phyloP scores from a whole-genome alignment of 2,797 vertebrate species.

The Esox lucius region DNA sequence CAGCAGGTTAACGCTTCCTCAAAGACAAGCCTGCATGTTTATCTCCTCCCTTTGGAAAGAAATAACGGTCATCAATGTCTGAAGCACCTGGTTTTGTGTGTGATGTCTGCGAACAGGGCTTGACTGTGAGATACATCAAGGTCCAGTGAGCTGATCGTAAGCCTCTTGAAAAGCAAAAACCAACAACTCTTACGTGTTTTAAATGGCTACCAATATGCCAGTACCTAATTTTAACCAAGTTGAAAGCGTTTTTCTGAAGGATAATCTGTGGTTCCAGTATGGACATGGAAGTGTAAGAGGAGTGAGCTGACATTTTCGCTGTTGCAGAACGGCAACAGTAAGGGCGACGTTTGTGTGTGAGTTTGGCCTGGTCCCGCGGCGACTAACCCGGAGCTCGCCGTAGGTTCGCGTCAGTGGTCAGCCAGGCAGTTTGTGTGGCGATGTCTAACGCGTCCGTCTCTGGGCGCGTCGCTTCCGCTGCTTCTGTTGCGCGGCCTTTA shows the following conservation, averaged over 20 bases:
- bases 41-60: not conserved
- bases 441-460: slow-evolving; percentile 29
- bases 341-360: slow-evolving; percentile 18
- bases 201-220: not conserved
- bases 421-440: slow-evolving; percentile 31
- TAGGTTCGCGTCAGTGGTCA: slow-evolving; percentile 42
- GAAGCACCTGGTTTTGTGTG: slow-evolving; percentile 2
- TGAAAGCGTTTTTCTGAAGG: not conserved
- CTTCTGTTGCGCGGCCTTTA: slow-evolving; percentile 43
- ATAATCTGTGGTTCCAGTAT: not conserved
- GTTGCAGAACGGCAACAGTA: slow-evolving; percentile 23
- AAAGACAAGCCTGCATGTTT: slow-evolving; percentile 4
- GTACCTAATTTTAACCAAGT: not conserved
- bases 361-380: slow-evolving; percentile 38
- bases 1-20: slow-evolving; percentile 27
- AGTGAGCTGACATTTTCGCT: slow-evolving; percentile 14
- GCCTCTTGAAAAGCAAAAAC: not conserved
- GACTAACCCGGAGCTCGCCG: slow-evolving; percentile 34
- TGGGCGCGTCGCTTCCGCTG: slow-evolving; percentile 45
- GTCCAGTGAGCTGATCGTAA: not conserved
- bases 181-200: not conserved
- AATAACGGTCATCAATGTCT: not conserved
- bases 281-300: not conserved
- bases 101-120: slow-evolving; percentile 1
- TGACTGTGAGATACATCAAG: slow-evolving; percentile 5